Evolutionary conservation across 2,113 vertebrate species (phyloP), one percentile per base, ranked within the genome.

Genomic region (Protomyctophum bolini): DNA sequence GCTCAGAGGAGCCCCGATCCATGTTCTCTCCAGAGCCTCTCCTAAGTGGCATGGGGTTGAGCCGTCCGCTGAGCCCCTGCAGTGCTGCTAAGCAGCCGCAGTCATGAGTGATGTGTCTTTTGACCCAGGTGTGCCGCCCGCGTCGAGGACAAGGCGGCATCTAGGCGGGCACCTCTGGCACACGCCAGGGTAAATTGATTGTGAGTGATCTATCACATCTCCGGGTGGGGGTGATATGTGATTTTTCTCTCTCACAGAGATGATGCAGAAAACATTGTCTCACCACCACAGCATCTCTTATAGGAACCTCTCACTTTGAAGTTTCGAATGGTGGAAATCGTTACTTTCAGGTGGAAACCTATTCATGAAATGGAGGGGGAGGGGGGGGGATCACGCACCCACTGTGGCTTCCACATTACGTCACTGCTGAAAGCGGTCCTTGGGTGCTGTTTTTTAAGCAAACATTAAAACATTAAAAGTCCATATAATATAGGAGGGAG

Each of bases 31-130:
- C 21, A 59, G 63, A 75, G 64, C 8, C 54, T 10, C 41, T 63
- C 70, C 72, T 73, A 52, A 77, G 72, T 47, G 68, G 41, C 68
- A 10, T 41, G 33, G 79, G 77, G 74, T 75, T 81, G 85, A 88
- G 70, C 66, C 83, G 59, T 70, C 29, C 57, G 70, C 14, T 70
- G 66, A 82, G 79, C 55, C 45, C 64, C 82, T 47, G 72, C 48
- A 58, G 83, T 65, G 79, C 72, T 65, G 79, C 72, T 77, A 81
- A 86, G 77, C 71, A 61, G 58, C 71, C 72, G 69, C 73, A 88
- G 69, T 80, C 75, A 80, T 57, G 73, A 72, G 74, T 58, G 70
- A 70, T 70, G 67, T 51, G 75, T 62, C 68, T 76, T 77, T 69
- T 78, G 77, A 82, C 81, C 71, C 78, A 88, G 80, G 80, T 83